phyloP scores from a whole-genome alignment of 2,797 vertebrate genomes.

The Cuculus canorus region DNA sequence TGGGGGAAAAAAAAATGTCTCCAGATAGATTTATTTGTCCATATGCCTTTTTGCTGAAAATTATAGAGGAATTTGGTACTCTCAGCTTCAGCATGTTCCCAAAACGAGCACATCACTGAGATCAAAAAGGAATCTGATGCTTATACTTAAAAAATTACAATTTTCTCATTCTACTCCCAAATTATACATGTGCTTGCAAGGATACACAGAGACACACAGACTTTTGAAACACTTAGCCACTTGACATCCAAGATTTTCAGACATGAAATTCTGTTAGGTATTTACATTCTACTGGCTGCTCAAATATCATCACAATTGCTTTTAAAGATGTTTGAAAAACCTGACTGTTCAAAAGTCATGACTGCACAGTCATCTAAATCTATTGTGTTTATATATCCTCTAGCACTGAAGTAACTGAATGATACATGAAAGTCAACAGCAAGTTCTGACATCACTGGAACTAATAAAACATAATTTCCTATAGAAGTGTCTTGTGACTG shows the following conservation, averaged over 20 bases:
- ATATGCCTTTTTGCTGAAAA: background rate
- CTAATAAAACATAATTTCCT: conserved; percentile 23
- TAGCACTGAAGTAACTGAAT: background rate
- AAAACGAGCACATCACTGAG: background rate
- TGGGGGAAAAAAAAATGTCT: background rate
- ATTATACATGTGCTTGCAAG: background rate
- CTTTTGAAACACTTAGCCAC: background rate
- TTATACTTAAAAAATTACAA: background rate
- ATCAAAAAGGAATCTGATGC: background rate
- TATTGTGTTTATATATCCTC: background rate
- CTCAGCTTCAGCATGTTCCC: background rate
- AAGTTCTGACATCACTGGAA: background rate
- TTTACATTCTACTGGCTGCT: background rate
- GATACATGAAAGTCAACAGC: background rate
- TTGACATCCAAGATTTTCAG: background rate
- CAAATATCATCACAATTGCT: background rate
- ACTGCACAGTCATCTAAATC: background rate
- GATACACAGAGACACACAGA: background rate
- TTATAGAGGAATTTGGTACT: background rate
- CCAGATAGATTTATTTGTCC: background rate
- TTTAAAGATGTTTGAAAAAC: background rate
- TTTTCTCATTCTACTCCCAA: background rate
- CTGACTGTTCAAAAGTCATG: background rate
- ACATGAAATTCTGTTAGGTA: background rate
- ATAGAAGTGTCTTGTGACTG: background rate